A percentile compares a stretch with the other conserved stretches of the same genome.
Conservation (phyloP, 2,113 vertebrate genomes). For the Steatornis caripensis region DNA sequence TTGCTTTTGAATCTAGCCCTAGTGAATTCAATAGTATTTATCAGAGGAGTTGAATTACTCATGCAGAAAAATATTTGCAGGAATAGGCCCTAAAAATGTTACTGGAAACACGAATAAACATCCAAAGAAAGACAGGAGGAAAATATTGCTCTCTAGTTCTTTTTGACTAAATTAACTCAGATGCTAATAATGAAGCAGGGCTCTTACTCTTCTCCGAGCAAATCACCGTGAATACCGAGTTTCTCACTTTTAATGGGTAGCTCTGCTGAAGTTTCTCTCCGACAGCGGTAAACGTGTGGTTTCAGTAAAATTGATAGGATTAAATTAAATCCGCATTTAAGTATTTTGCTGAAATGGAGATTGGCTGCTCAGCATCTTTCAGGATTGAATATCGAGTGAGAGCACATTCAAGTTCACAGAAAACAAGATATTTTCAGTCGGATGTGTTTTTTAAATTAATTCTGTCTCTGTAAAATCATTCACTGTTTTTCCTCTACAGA, state of each 20-base stretch:
- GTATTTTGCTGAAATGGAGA: not conserved
- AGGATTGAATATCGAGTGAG: not conserved
- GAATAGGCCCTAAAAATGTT: not conserved
- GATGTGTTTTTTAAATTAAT: not conserved
- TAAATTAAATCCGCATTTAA: not conserved
- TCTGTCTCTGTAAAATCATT: not conserved
- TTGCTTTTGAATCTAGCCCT: not conserved
- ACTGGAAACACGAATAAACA: not conserved
- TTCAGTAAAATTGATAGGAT: not conserved
- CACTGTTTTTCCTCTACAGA: not conserved
- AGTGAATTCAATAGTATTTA: constrained; percentile 17
- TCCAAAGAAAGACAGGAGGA: not conserved
- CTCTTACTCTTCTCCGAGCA: not conserved
- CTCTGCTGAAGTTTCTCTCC: not conserved
- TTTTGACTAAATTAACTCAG: not conserved
- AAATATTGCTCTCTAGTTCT: not conserved
- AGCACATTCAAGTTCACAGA: not conserved
- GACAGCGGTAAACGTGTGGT: not conserved
- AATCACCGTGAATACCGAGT: not conserved
- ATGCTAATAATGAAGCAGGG: not conserved
- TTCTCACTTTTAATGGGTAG: not conserved
- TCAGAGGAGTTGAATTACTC: constrained; percentile 28
- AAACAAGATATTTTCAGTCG: not conserved
- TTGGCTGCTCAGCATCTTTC: not conserved
- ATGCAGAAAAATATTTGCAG: constrained; percentile 20